Evolutionary conservation across 2,888 invertebrate species (phyloP).

Genomic region (Molanna angustata): DNA sequence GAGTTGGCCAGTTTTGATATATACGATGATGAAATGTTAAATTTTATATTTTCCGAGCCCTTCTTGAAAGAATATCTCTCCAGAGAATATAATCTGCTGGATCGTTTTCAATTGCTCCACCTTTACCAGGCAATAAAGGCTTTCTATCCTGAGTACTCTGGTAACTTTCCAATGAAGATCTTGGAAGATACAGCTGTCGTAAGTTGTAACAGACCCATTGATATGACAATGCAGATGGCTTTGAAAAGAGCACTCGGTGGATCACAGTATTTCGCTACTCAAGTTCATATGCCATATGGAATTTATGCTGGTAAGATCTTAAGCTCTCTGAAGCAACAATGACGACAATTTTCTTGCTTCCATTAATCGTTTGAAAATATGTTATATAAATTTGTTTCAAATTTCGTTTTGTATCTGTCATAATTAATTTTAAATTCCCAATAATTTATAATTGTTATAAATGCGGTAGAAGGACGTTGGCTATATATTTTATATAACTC

Average conservation of each 20-base stretch:
- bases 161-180: conserved; percentile 44
- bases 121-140: conserved; percentile 56
- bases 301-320: conserved; percentile 54
- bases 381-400: no score
- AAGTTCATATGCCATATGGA: conserved; percentile 54
- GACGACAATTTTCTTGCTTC: no score
- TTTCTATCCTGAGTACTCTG: conserved; percentile 46
- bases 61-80: conserved; percentile 46
- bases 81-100: conserved; percentile 44
- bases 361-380: no score
- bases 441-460: no score
- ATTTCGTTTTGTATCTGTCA: no score
- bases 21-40: conserved; percentile 55
- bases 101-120: conserved; percentile 51
- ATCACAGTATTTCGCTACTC: conserved; percentile 51
- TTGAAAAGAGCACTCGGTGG: conserved; percentile 59
- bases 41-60: conserved; percentile 50
- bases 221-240: conserved; percentile 47
- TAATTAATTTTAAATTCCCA: no score
- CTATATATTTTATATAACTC: no score
- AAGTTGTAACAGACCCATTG: conserved; percentile 40
- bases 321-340: no score
- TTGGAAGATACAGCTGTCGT: conserved; percentile 42
- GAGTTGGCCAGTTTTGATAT: conserved; percentile 59
- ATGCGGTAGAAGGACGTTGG: no score